phyloP scores from a whole-genome alignment of 2,888 invertebrate genomes.

The Eurytoma adleriae region DNA sequence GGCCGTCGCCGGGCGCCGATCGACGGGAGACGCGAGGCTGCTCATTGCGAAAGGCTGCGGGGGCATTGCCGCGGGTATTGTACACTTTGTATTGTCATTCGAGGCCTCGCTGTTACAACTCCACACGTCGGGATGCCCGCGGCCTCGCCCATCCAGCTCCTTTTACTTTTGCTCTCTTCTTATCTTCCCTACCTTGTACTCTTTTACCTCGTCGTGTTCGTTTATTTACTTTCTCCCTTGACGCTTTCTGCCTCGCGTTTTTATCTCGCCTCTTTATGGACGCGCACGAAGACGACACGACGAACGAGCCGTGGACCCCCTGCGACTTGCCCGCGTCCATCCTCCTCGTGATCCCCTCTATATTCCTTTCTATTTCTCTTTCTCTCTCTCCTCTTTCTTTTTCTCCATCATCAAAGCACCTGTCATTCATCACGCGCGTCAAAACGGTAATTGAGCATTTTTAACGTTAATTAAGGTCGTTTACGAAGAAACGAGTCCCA shows the following conservation, averaged over 20 bases:
- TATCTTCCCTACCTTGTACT: not conserved
- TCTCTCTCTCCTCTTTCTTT: not conserved
- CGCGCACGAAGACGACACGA: conserved; percentile 13
- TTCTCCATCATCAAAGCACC: too few species aligned
- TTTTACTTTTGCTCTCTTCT: not conserved
- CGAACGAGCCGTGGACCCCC: conserved; percentile 32
- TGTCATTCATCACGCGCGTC: not conserved
- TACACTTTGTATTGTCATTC: too few species aligned
- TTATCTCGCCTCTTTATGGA: not conserved
- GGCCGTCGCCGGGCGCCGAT: too few species aligned
- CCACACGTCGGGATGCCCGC: not conserved
- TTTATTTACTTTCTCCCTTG: not conserved
- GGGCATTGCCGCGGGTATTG: too few species aligned
- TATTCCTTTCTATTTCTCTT: not conserved
- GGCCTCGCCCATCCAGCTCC: not conserved
- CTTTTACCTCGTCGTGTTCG: not conserved
- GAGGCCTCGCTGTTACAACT: too few species aligned
- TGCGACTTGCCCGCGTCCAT: not conserved
- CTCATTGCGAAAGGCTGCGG: not conserved
- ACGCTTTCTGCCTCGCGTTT: not conserved
- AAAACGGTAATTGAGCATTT: conserved; percentile 4
- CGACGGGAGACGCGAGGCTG: not conserved
- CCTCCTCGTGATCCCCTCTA: not conserved
- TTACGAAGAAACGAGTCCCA: conserved; percentile 11
- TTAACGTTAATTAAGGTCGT: conserved; percentile 13